These are phyloP conservation scores for Chionomys nivalis DNA, from an alignment of 2,113 vertebrate species.

Conservation along the genomic window DNA sequence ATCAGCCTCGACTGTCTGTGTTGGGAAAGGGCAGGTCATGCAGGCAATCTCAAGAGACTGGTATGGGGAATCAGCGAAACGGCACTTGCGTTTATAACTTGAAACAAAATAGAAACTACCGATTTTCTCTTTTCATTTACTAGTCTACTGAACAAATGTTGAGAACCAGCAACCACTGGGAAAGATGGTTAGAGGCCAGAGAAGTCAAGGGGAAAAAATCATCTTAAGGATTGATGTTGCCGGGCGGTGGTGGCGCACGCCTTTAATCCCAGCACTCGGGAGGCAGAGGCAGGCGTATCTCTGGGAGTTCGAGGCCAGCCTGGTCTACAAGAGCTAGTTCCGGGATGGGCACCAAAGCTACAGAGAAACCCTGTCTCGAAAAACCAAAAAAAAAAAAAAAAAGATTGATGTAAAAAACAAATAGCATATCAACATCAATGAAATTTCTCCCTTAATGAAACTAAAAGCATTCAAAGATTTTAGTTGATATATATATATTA, in stretches of 20 bases:
- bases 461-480: slow-evolving; percentile 48
- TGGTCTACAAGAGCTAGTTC: no score
- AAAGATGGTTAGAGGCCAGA: slow-evolving; percentile 41
- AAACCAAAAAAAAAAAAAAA: no score
- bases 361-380: no score
- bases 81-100: not conserved
- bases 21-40: slow-evolving; percentile 14
- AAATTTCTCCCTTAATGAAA: slow-evolving; percentile 29
- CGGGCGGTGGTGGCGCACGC: no score
- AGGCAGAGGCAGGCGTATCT: no score
- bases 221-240: slow-evolving; percentile 30
- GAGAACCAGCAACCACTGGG: slow-evolving; percentile 21
- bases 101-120: not conserved
- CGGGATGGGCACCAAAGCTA: no score
- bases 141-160: not conserved
- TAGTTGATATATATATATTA: not conserved
- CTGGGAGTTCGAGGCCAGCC: no score
- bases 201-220: slow-evolving; percentile 42
- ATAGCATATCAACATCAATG: slow-evolving; percentile 30
- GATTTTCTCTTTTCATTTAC: slow-evolving; percentile 42
- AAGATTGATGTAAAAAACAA: slow-evolving; percentile 22
- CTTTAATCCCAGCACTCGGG: no score
- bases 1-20: not conserved
- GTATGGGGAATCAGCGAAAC: slow-evolving; percentile 17
- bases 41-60: not conserved